Evolutionary conservation across 2,113 vertebrate genomes (phyloP).

Genomic region (Amphiprion percula): DNA sequence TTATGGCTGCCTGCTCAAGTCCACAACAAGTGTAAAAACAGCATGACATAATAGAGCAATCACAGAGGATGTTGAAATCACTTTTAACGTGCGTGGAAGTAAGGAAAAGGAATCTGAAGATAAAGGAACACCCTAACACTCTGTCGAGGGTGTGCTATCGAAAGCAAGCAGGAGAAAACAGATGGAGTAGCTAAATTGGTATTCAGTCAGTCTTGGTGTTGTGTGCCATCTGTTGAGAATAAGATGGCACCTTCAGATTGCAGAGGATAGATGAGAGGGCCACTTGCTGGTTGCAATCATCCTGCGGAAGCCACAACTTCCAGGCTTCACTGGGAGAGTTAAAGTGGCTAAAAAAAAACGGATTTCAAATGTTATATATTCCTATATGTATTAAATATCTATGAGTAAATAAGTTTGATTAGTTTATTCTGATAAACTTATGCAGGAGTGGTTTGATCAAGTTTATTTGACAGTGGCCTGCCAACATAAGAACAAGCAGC

Average conservation of each 20-base stretch:
- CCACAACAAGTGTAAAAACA: neutral
- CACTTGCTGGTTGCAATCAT: slow-evolving; percentile 56
- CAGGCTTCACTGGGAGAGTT: slow-evolving; percentile 28
- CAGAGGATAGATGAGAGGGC: slow-evolving; percentile 69
- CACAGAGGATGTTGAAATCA: slow-evolving; percentile 3
- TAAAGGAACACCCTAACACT: slow-evolving; percentile 41
- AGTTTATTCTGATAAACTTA: too few relatives aligned
- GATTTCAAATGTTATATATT: neutral
- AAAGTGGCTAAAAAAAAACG: neutral
- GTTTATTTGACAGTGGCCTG: too few relatives aligned
- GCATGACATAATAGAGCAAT: slow-evolving; percentile 7
- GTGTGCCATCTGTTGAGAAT: slow-evolving; percentile 80
- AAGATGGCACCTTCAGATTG: slow-evolving; percentile 71
- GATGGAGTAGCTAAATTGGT: slow-evolving; percentile 78
- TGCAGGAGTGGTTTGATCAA: too few relatives aligned
- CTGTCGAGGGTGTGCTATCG: slow-evolving; percentile 64
- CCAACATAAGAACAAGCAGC: neutral
- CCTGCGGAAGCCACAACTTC: slow-evolving; percentile 32
- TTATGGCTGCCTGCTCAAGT: neutral
- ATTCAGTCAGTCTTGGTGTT: slow-evolving; percentile 74
- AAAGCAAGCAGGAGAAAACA: slow-evolving; percentile 72
- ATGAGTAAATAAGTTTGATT: too few relatives aligned
- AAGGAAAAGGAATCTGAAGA: slow-evolving; percentile 42
- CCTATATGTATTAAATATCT: too few relatives aligned
- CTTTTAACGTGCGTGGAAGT: slow-evolving; percentile 4